phyloP scores from a whole-genome alignment of 2,113 vertebrate species.

The Cheilinus undulatus region DNA sequence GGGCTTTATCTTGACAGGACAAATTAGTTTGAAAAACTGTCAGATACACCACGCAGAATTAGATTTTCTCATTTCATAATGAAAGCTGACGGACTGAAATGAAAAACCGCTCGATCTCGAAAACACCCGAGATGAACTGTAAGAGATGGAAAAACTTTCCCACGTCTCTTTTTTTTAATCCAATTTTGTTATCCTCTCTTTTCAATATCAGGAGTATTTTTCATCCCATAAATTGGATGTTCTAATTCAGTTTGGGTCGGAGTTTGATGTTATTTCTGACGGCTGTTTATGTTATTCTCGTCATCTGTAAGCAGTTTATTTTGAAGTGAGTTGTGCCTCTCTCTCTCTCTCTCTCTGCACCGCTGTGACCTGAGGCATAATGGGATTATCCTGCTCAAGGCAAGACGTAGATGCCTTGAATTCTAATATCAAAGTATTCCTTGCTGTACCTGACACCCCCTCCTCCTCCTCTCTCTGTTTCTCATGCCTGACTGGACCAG shows the following conservation, averaged over 20 bases:
- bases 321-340: slow-evolving; percentile 67
- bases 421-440: slow-evolving; percentile 75
- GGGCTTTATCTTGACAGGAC: slow-evolving; percentile 77
- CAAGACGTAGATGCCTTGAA: slow-evolving; percentile 69
- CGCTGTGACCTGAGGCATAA: slow-evolving; percentile 72
- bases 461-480: slow-evolving; percentile 56
- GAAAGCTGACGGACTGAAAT: slow-evolving; percentile 80
- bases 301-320: slow-evolving; percentile 74
- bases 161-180: slow-evolving; percentile 43
- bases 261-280: slow-evolving; percentile 72
- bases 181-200: slow-evolving; percentile 57
- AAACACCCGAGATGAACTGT: slow-evolving; percentile 71
- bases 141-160: slow-evolving; percentile 47
- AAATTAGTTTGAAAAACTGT: slow-evolving; percentile 81
- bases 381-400: slow-evolving; percentile 77
- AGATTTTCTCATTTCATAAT: slow-evolving; percentile 79
- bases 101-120: slow-evolving; percentile 76
- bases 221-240: slow-evolving; percentile 56
- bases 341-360: slow-evolving; percentile 24
- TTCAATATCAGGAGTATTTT: slow-evolving; percentile 66
- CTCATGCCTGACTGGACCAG: slow-evolving; percentile 63
- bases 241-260: slow-evolving; percentile 68
- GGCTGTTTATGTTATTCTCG: slow-evolving; percentile 63
- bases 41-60: slow-evolving; percentile 79
- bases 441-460: slow-evolving; percentile 65